phyloP scores from a whole-genome alignment of 1,140 invertebrate genomes.

The Euglossa dilemma region DNA sequence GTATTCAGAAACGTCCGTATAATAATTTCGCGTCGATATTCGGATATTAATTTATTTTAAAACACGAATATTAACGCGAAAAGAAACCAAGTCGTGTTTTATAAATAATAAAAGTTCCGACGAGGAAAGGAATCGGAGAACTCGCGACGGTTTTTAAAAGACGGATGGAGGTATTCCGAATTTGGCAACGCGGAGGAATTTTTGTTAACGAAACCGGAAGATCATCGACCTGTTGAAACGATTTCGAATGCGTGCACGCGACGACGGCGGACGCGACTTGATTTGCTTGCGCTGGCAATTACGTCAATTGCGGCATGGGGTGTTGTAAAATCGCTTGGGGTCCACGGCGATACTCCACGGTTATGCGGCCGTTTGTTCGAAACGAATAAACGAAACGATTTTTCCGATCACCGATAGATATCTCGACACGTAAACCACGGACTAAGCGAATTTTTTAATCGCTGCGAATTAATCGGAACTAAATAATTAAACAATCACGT shows the following conservation, averaged over 20 bases:
- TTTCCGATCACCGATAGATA: neutral
- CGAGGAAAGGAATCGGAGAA: no score
- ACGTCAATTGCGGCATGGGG: conserved; percentile 15
- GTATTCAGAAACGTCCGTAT: no score
- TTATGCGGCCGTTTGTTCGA: neutral
- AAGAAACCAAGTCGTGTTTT: no score
- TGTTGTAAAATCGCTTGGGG: conserved; percentile 1
- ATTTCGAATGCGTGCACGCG: conserved; percentile 50
- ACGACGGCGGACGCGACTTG: conserved; percentile 17
- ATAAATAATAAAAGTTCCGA: no score
- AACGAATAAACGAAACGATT: conserved; percentile 15
- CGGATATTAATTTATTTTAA: neutral
- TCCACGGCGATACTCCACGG: neutral
- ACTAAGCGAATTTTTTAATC: neutral
- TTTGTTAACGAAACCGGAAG: conserved; percentile 55
- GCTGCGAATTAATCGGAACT: neutral
- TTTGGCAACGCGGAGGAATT: neutral
- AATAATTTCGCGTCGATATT: neutral
- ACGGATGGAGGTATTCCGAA: neutral
- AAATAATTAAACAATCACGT: neutral
- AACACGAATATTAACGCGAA: no score
- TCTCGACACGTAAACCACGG: neutral
- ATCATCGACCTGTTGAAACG: conserved; percentile 65
- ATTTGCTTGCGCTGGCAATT: conserved; percentile 9
- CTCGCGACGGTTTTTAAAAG: neutral